Evolutionary conservation across 2,797 vertebrate species (phyloP), one percentile per base, ranked within the genome.

Genomic region (Erithacus rubecula): DNA sequence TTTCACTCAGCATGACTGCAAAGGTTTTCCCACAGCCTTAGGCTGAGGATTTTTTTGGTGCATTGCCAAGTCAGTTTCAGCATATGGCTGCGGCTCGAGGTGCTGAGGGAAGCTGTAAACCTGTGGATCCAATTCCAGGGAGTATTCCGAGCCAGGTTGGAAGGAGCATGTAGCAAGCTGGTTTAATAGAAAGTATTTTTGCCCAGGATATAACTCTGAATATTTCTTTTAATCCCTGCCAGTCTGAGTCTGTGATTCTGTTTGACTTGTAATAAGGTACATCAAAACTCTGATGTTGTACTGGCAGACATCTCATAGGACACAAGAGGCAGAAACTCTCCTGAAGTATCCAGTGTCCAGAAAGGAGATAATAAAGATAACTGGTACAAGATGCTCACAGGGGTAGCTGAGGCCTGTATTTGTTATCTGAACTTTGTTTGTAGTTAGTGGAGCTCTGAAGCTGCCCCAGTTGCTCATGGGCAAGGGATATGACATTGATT

Each of bases 61-160:
- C 16, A 6, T 22, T 46, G 22, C 12, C 23, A 9, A 9, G 4
- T 5, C 5, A 9, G 9, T 5, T 14, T 5, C 47, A 26, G 3
- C 9, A 26, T 15, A 15, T 49, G 29, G 13, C 6, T 39, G 37
- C 13, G 37, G 12, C 13, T 39, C 9, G 6, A 39, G 12, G 37
- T 39, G 12, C 12, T 39, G 5, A 12, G 6, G 12, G 37, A 39
- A 39, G 37, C 37, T 39, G 39, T 39, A 14, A 15, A 39, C 39
- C 15, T 14, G 39, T 39, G 39, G 39, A 15, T 39, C 12, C 10
- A 3, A 14, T 39, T 39, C 11, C 10, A 37, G 37, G 11, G 37
- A 37, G 5, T 39, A 39, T 39, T 39, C 13, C 15, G 6, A 15
- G 13, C 14, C 3, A 15, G 6, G 14, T 9, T 39, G 39, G 15